phyloP scores from a whole-genome alignment of 2,888 invertebrate species.

The Psylliodes chrysocephalus region DNA sequence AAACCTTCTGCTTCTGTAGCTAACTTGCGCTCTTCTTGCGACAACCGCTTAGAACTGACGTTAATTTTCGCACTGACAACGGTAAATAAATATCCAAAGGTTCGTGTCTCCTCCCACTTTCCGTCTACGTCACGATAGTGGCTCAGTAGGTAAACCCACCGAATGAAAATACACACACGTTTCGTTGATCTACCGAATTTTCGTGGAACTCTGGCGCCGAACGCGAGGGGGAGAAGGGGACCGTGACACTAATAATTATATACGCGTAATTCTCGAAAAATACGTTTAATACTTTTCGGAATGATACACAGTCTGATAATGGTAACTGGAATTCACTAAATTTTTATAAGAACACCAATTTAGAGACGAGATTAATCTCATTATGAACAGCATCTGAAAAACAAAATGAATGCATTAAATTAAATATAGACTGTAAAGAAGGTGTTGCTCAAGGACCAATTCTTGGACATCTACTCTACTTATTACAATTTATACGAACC shows the following conservation, averaged over 20 bases:
- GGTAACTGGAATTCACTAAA: conserved; percentile 55
- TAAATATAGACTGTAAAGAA: too few species aligned
- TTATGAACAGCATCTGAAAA: conserved; percentile 55
- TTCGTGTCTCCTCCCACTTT: conserved; percentile 27
- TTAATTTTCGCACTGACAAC: background rate
- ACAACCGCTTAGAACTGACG: conserved; percentile 8
- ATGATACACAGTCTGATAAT: conserved; percentile 57
- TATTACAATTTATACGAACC: too few species aligned
- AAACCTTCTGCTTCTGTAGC: conserved; percentile 21
- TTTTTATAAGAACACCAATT: conserved; percentile 57
- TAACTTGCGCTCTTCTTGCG: background rate
- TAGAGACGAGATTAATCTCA: conserved; percentile 51
- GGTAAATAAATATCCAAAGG: conserved; percentile 19
- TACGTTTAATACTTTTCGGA: conserved; percentile 34
- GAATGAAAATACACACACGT: too few species aligned
- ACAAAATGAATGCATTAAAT: too few species aligned
- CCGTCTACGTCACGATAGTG: conserved; percentile 24
- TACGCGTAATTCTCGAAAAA: background rate
- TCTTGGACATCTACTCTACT: too few species aligned
- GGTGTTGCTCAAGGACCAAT: too few species aligned
- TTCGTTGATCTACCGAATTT: too few species aligned
- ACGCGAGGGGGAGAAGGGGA: background rate
- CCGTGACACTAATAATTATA: background rate
- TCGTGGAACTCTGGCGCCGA: too few species aligned
- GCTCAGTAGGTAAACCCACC: conserved; percentile 3